These are phyloP conservation scores for Aspiorhynchus laticeps DNA, from an alignment of 2,113 vertebrate genomes.

Conservation along the genomic window DNA sequence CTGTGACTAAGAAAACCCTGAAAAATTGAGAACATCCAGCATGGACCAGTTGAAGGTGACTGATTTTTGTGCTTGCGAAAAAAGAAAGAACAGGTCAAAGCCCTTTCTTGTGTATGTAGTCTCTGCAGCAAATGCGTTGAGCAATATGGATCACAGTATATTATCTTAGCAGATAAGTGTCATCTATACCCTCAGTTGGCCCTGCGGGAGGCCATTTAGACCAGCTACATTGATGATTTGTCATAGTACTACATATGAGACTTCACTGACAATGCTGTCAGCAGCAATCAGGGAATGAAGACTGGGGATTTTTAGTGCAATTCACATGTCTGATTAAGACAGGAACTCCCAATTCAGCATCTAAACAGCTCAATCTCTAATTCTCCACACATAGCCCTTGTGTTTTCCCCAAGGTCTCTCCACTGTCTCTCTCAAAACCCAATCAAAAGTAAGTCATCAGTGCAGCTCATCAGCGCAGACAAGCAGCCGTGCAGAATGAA, in stretches of 20 bases:
- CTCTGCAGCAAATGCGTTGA: background rate
- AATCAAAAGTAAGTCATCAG: slow-evolving; percentile 58
- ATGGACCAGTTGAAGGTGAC: slow-evolving; percentile 35
- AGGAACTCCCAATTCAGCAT: slow-evolving; percentile 56
- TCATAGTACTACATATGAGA: slow-evolving; percentile 48
- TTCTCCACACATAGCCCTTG: slow-evolving; percentile 36
- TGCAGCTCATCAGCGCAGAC: slow-evolving; percentile 51
- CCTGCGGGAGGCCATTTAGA: slow-evolving; percentile 43
- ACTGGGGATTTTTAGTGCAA: slow-evolving; percentile 42
- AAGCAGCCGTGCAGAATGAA: slow-evolving; percentile 41
- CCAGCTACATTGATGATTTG: slow-evolving; percentile 50
- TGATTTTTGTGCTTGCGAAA: slow-evolving; percentile 2
- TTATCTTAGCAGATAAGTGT: background rate
- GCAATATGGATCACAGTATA: slow-evolving; percentile 6
- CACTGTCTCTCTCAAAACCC: slow-evolving; percentile 44
- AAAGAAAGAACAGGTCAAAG: background rate
- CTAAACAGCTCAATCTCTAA: slow-evolving; percentile 57
- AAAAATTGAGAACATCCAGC: background rate
- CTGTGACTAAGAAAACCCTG: slow-evolving; percentile 19
- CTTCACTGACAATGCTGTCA: slow-evolving; percentile 35
- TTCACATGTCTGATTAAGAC: slow-evolving; percentile 60
- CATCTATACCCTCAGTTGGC: background rate
- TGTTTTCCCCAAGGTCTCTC: slow-evolving; percentile 44
- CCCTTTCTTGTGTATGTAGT: background rate
- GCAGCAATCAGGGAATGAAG: slow-evolving; percentile 13